Evolutionary conservation across 1,140 invertebrate genomes (phyloP).

Genomic region (Ephestia elutella): DNA sequence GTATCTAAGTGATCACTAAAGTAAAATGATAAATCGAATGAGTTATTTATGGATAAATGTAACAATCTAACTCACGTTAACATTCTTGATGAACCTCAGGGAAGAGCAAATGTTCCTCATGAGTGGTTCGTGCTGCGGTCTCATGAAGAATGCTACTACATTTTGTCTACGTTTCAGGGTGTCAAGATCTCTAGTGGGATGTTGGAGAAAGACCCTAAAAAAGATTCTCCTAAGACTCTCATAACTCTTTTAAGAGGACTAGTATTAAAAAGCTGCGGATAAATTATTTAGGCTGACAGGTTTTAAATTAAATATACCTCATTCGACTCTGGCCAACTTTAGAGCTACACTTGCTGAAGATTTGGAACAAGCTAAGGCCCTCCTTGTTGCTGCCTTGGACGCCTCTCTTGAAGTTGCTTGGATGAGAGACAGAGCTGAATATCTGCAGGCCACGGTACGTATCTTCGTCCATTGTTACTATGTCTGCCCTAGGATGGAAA

Average conservation of each 20-base stretch:
- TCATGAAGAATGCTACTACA: slow-evolving; percentile 51
- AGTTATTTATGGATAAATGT: too few species aligned
- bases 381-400: slow-evolving; percentile 76
- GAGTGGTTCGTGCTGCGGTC: slow-evolving; percentile 46
- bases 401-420: slow-evolving; percentile 82
- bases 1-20: too few species aligned
- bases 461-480: slow-evolving; percentile 83
- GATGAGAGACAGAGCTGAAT: slow-evolving; percentile 82
- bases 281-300: too few species aligned
- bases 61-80: slow-evolving; percentile 56
- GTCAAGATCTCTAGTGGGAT: slow-evolving; percentile 44
- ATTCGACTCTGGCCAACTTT: slow-evolving; percentile 74
- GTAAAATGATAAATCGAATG: too few species aligned
- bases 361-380: slow-evolving; percentile 82
- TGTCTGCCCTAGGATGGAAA: slow-evolving; percentile 74
- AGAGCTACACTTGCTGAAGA: slow-evolving; percentile 83
- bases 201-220: slow-evolving; percentile 43
- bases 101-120: slow-evolving; percentile 57
- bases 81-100: slow-evolving; percentile 55
- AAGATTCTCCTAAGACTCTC: neutral
- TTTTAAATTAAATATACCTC: too few species aligned
- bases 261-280: too few species aligned
- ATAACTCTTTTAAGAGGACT: too few species aligned
- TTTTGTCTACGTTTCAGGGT: slow-evolving; percentile 45
- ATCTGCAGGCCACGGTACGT: slow-evolving; percentile 85